A percentile compares a stretch with the other conserved stretches of the same genome.
Evolutionary conservation across 2,888 invertebrate species (phyloP).

Genomic region (Yponomeuta plumbellus): DNA sequence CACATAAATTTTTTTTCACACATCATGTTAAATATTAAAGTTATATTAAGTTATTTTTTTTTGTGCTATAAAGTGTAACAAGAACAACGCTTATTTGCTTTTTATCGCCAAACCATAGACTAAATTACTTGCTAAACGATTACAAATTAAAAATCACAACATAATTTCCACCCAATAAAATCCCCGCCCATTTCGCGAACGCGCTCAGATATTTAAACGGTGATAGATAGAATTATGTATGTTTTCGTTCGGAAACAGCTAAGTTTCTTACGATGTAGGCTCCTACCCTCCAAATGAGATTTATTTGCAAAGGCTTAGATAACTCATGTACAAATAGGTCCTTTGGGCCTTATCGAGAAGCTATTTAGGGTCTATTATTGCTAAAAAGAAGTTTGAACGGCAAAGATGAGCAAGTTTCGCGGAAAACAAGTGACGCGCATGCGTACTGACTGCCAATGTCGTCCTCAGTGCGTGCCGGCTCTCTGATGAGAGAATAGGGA

Average conservation of each 20-base stretch:
- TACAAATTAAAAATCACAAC: neutral
- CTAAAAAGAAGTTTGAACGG: neutral
- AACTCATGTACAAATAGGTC: neutral
- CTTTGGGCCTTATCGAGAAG: neutral
- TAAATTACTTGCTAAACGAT: neutral
- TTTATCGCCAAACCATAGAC: too few relatives aligned
- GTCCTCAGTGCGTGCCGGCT: slow-evolving; percentile 39
- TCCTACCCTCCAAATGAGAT: slow-evolving; percentile 26
- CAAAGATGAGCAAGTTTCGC: slow-evolving; percentile 26
- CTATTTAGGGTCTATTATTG: neutral
- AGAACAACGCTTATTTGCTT: too few relatives aligned
- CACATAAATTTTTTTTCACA: too few relatives aligned
- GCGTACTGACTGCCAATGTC: slow-evolving; percentile 53
- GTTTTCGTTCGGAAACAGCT: slow-evolving; percentile 42
- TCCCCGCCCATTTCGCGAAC: neutral
- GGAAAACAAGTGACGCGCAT: slow-evolving; percentile 60
- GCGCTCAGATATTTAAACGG: neutral
- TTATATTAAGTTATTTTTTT: too few relatives aligned
- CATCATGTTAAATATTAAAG: too few relatives aligned
- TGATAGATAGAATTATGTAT: slow-evolving; percentile 23
- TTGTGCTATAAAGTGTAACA: too few relatives aligned
- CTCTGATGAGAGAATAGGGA: slow-evolving; percentile 34
- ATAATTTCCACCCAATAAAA: slow-evolving; percentile 4
- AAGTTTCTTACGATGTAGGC: slow-evolving; percentile 37
- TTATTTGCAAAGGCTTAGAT: slow-evolving; percentile 3